Conservation (phyloP, 1,140 invertebrate species). For the Zeugodacus cucurbitae region DNA sequence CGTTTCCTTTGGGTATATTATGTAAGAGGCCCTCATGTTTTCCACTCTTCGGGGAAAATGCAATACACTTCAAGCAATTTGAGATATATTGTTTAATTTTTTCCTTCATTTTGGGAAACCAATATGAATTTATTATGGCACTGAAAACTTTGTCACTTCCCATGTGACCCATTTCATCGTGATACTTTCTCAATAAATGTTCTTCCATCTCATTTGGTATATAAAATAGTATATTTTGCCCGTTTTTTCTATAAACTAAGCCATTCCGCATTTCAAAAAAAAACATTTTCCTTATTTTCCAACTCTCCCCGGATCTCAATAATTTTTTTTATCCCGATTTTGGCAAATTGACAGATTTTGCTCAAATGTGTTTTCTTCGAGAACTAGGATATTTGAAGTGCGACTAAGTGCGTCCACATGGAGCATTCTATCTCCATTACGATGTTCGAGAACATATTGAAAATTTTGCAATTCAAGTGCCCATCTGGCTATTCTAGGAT, state of each 20-base stretch:
- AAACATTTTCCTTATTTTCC: slow-evolving; percentile 7
- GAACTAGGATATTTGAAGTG: slow-evolving; percentile 40
- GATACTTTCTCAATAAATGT: slow-evolving; percentile 47
- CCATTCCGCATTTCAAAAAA: slow-evolving; percentile 44
- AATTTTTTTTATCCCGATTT: too few relatives aligned
- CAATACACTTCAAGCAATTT: slow-evolving; percentile 54
- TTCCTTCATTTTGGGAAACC: slow-evolving; percentile 54
- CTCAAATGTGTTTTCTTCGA: slow-evolving; percentile 39
- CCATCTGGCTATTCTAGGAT: slow-evolving; percentile 60
- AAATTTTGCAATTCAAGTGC: slow-evolving; percentile 49
- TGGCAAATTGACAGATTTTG: not conserved
- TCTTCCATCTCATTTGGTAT: slow-evolving; percentile 51
- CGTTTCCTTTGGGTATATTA: slow-evolving; percentile 47
- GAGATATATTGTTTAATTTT: slow-evolving; percentile 47
- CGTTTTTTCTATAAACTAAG: slow-evolving; percentile 40
- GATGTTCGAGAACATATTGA: slow-evolving; percentile 40
- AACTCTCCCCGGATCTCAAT: slow-evolving; percentile 25
- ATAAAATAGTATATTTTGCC: slow-evolving; percentile 50
- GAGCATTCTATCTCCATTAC: slow-evolving; percentile 56
- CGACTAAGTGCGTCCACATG: slow-evolving; percentile 54
- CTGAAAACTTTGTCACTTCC: slow-evolving; percentile 47
- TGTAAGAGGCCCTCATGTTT: slow-evolving; percentile 57
- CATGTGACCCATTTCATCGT: slow-evolving; percentile 54
- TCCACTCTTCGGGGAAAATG: slow-evolving; percentile 49
- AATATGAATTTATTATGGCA: slow-evolving; percentile 50